Evolutionary conservation across 1,140 invertebrate species (phyloP).

Genomic region (Lucilia sericata): DNA sequence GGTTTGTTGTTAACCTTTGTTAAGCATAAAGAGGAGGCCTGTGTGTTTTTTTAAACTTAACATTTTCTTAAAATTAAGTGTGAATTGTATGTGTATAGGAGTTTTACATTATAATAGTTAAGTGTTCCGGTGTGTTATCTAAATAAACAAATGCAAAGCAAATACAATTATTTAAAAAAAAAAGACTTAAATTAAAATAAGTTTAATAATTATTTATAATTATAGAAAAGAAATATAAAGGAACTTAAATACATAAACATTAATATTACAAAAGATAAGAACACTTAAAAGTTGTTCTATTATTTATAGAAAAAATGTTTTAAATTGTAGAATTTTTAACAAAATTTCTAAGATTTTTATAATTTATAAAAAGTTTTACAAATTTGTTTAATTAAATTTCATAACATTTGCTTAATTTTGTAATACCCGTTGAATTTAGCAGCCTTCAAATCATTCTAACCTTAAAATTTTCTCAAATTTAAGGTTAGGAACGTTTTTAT

Average conservation of each 20-base stretch:
- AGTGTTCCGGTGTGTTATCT: neutral
- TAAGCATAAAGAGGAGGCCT: neutral
- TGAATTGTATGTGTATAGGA: neutral
- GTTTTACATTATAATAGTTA: neutral
- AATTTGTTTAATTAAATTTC: too few species aligned
- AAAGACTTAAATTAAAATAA: neutral
- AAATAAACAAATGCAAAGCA: conserved; percentile 35
- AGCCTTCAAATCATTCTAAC: too few species aligned
- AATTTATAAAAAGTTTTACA: too few species aligned
- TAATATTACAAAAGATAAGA: neutral
- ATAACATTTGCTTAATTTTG: too few species aligned
- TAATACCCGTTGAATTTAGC: too few species aligned
- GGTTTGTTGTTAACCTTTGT: neutral
- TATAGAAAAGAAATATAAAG: neutral
- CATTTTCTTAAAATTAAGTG: conserved; percentile 3
- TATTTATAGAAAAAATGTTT: neutral
- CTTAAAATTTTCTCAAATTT: too few species aligned
- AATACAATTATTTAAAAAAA: neutral
- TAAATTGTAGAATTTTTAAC: too few species aligned
- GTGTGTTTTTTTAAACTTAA: too few species aligned
- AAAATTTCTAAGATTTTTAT: too few species aligned
- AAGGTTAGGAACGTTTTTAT: too few species aligned
- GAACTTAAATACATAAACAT: neutral
- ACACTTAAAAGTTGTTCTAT: neutral
- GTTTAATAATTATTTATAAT: neutral